A percentile compares a stretch with the other conserved stretches of the same genome.
phyloP scores from a whole-genome alignment of 2,797 vertebrate genomes.

The Eulemur rubriventer region DNA sequence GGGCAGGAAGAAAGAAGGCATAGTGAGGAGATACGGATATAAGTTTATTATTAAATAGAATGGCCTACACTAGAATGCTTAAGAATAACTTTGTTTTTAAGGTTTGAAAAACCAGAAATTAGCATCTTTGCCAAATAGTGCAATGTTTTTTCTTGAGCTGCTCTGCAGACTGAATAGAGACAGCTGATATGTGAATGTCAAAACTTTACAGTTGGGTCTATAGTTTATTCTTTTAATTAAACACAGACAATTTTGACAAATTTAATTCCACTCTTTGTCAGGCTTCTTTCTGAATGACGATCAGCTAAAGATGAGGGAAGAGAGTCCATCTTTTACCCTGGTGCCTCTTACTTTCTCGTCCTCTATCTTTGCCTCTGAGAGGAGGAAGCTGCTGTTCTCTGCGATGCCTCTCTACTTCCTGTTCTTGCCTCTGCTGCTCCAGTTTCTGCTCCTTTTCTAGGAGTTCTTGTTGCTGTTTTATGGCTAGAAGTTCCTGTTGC shows the following conservation, averaged over 20 bases:
- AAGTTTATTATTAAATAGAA: background rate
- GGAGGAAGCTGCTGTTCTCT: slow-evolving; percentile 94
- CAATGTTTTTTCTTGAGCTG: background rate
- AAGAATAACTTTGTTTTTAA: background rate
- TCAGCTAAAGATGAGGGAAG: slow-evolving; percentile 50
- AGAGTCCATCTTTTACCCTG: slow-evolving; percentile 68
- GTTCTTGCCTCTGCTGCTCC: slow-evolving; percentile 97
- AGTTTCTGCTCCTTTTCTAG: slow-evolving; percentile 97
- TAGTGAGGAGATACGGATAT: background rate
- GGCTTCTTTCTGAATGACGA: background rate
- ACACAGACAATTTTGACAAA: slow-evolving; percentile 25
- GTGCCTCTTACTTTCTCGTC: slow-evolving; percentile 95
- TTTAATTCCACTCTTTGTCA: background rate
- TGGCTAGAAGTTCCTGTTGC: slow-evolving; percentile 98
- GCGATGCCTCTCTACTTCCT: slow-evolving; percentile 95
- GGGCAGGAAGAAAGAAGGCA: background rate
- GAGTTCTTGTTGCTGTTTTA: slow-evolving; percentile 98
- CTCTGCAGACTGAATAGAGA: background rate
- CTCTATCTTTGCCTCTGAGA: slow-evolving; percentile 95
- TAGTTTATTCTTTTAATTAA: background rate
- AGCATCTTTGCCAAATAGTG: background rate
- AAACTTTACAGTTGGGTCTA: background rate
- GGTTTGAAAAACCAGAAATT: background rate
- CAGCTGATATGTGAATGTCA: background rate
- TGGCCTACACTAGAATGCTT: background rate